Evolutionary conservation across 2,888 invertebrate genomes (phyloP), one percentile per base, ranked within the genome.

Genomic region (Dimorphilus gyrociliatus): DNA sequence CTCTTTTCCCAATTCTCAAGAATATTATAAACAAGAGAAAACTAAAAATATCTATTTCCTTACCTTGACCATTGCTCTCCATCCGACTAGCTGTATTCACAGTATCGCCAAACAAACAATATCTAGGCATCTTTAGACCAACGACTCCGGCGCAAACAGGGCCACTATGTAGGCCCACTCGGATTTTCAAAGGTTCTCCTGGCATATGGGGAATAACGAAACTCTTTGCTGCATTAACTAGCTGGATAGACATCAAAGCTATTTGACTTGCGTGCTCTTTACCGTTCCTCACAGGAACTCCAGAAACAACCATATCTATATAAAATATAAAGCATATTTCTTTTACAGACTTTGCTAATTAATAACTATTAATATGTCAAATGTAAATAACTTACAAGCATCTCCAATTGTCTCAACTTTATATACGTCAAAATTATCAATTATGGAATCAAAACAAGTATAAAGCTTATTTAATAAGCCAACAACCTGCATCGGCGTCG

Each of bases 371-470:
- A n/a, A n/a, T n/a, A n/a, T n/a, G n/a, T n/a, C n/a, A n/a, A n/a
- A n/a, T n/a, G n/a, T n/a, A 25, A 12, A 23, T 8, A n/a, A 42
- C 50, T 44, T 37, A 53, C 53, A 53, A 6, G 52, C 51, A 36
- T 54, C 52, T 5, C 51, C 52, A n/a, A 52, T 53, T 2, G 53
- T 51, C 36, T 53, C 51, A 19, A 52, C 49, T 33, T 53, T 52
- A 34, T 53, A 52, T 6, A 53, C 52, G 31, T 50, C 42, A 30
- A 48, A 48, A 28, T 41, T 42, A 33, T 52, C 51, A 15, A 53
- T 52, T 28, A 53, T 44, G 23, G 41, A 41, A 36, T 54, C 52
- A 31, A 53, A 54, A 1, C 46, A 46, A 14, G 47, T 51, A 38
- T 54, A 53, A 2, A 54, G 44, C 14, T 49, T 48, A 35, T 53